Conservation (phyloP, 2,113 vertebrate species). For the Pangasianodon hypophthalmus region DNA sequence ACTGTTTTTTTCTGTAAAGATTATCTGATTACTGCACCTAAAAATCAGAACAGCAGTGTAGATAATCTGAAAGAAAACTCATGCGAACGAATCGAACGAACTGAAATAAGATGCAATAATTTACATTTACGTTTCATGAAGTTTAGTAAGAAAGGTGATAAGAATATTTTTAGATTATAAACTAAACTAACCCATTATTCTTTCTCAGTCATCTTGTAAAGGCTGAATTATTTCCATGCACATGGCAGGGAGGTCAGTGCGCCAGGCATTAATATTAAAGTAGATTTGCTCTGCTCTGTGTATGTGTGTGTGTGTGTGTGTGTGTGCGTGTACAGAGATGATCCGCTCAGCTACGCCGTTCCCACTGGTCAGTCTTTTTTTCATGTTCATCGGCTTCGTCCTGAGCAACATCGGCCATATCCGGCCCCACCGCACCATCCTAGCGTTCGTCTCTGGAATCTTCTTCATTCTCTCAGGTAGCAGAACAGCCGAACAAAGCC, state of each 20-base stretch:
- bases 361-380: slow-evolving; percentile 95
- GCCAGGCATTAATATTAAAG: neutral
- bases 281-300: neutral
- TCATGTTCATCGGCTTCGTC: slow-evolving; percentile 98
- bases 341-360: slow-evolving; percentile 94
- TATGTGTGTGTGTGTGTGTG: slow-evolving; percentile 30
- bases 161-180: neutral
- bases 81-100: neutral
- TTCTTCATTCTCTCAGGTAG: slow-evolving; percentile 96
- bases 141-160: neutral
- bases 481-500: too few relatives aligned
- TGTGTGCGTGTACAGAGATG: slow-evolving; percentile 81
- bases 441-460: slow-evolving; percentile 95
- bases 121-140: neutral
- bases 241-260: neutral
- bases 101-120: neutral
- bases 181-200: neutral
- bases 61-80: neutral
- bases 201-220: neutral
- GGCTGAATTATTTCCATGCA: neutral
- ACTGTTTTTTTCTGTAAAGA: too few relatives aligned
- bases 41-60: neutral
- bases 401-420: slow-evolving; percentile 94
- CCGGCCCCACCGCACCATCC: slow-evolving; percentile 90
- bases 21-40: neutral